phyloP scores from a whole-genome alignment of 2,113 vertebrate genomes.

The Halcyon senegalensis region DNA sequence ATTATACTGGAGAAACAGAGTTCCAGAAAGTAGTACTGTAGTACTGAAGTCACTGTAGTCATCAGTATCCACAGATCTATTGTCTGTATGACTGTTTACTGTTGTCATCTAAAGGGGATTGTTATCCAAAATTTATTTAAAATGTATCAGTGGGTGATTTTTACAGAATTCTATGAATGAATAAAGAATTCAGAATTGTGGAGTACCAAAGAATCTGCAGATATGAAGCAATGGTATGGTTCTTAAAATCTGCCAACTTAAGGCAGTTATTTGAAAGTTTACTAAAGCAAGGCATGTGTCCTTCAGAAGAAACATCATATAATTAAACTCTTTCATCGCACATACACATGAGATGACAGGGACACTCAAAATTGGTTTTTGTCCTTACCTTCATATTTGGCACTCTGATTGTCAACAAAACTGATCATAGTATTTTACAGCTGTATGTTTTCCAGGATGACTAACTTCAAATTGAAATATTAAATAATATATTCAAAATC shows the following conservation, averaged over 20 bases:
- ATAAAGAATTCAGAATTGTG: neutral
- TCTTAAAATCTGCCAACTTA: neutral
- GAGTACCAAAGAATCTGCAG: neutral
- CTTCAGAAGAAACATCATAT: neutral
- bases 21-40: neutral
- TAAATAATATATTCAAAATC: neutral
- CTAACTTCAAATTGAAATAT: neutral
- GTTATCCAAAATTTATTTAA: neutral
- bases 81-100: neutral
- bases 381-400: neutral
- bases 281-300: fast-evolving
- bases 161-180: neutral
- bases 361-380: neutral
- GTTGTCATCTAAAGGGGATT: fast-evolving
- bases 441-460: neutral
- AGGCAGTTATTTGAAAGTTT: neutral
- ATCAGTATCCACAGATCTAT: neutral
- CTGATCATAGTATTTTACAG: neutral
- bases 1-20: neutral
- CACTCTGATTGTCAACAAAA: neutral
- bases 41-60: neutral
- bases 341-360: neutral
- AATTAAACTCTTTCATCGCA: neutral
- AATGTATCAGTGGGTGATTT: neutral
- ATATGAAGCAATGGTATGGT: neutral